Base-by-base conservation (phyloP, 2,888 invertebrate genomes). In the Pecten maximus region DNA sequence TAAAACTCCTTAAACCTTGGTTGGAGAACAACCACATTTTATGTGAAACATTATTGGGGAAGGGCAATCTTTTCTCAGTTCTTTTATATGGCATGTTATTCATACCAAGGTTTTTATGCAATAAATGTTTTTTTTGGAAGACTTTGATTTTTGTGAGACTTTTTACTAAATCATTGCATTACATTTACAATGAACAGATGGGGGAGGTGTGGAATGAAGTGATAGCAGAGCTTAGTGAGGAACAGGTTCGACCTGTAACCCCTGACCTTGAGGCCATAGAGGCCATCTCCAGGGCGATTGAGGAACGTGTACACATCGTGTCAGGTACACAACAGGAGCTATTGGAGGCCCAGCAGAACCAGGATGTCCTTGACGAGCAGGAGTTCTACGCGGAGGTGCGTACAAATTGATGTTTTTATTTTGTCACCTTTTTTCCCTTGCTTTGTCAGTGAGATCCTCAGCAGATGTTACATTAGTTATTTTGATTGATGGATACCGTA, bases 121-220 rank as follows among this genome's bases (percentile, higher is more conserved):
- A n/a, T n/a, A n/a, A n/a, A n/a, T n/a, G n/a, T n/a, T n/a, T n/a
- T n/a, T n/a, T n/a, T n/a, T n/a, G n/a, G n/a, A n/a, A n/a, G n/a
- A n/a, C n/a, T n/a, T n/a, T n/a, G n/a, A n/a, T n/a, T n/a, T n/a
- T n/a, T n/a, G n/a, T n/a, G n/a, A n/a, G n/a, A n/a, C n/a, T n/a
- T n/a, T n/a, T n/a, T n/a, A n/a, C n/a, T n/a, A n/a, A n/a, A n/a
- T n/a, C n/a, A n/a, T n/a, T n/a, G n/a, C n/a, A n/a, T n/a, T 44
- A 74, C 35, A 12, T 90, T 23, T 88, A 4, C 23, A n/a, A 15
- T 23, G 90, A 92, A 15, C 89, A 96, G 96, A 93, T 96, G 93
- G 96, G 97, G 86, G 97, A 97, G 90, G 97, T 97, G n/a, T 97
- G 96, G 96, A 95, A 94, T 35, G 97, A 97, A 93, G 94, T 95